These are phyloP conservation scores for Poeciliopsis presidionis DNA, from an alignment of 2,797 vertebrate genomes.

Conservation along the genomic window DNA sequence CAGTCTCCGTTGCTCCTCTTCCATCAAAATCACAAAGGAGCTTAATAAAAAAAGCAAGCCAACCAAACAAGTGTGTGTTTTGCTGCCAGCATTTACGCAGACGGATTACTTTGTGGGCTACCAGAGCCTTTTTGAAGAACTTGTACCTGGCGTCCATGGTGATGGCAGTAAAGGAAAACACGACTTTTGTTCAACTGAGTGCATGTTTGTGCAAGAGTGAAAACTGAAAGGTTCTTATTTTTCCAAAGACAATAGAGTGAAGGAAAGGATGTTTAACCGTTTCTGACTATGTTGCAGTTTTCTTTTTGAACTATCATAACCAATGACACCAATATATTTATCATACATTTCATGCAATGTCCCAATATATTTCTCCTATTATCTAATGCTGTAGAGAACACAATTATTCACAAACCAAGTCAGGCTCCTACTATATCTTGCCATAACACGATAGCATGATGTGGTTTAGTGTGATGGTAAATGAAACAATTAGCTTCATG, in stretches of 20 bases:
- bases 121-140: slow-evolving; percentile 56
- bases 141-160: slow-evolving; percentile 66
- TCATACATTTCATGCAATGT: neutral
- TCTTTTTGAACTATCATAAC: neutral
- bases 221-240: slow-evolving; percentile 36
- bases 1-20: slow-evolving; percentile 27
- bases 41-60: slow-evolving; percentile 53
- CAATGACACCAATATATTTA: neutral
- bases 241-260: slow-evolving; percentile 50
- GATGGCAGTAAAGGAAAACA: slow-evolving; percentile 59
- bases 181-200: slow-evolving; percentile 36
- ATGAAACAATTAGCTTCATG: neutral
- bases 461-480: neutral
- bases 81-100: slow-evolving; percentile 66
- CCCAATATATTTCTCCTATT: neutral
- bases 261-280: slow-evolving; percentile 61
- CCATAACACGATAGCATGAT: neutral
- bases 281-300: neutral
- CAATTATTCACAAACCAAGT: neutral
- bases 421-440: neutral
- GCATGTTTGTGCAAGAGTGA: slow-evolving; percentile 28
- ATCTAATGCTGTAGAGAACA: neutral
- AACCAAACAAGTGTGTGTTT: slow-evolving; percentile 70
- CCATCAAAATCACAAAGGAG: slow-evolving; percentile 66
- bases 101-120: slow-evolving; percentile 55